Base-by-base conservation (phyloP, 2,888 invertebrate species). In the Ligdia adustata region DNA sequence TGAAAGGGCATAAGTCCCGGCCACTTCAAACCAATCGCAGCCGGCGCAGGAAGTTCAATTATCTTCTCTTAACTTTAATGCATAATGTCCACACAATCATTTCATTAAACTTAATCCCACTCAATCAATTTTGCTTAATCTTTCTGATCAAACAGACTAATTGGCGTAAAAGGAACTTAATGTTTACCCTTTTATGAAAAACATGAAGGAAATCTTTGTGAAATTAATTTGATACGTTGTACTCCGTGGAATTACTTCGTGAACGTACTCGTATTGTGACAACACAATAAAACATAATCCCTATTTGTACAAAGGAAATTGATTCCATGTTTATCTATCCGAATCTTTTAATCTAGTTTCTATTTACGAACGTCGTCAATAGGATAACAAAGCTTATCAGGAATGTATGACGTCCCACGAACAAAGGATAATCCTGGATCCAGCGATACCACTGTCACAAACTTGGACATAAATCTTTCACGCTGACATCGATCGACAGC, bases 11-110 rank as follows among this genome's bases (percentile, higher is more conserved):
- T 71, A 76, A 75, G 75, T 73, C 39, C 52, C 52, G 68, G 59
- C 69, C 72, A 66, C 76, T 77, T 79, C 76, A 77, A 77, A 79
- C 79, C 79, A 84, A 82, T 84, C 79, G 73, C 68, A 66, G 69
- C 76, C 73, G 66, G 69, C 75, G 68, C 89, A 89, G 89, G 89
- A 90, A 82, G 85, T 89, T 89, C 89, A 89, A 90, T 90, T 89
- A 88, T 82, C 81, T 83, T 80, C 83, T 83, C 88, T 83, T 80
- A 80, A 79, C 82, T 81, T 79, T 79, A 85, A 82, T 82, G 73
- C 78, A 81, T 81, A 80, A 84, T 82, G 83, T 83, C 82, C 79
- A 82, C 81, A 84, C 85, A 89, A 89, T 90, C 86, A 87, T 89
- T 88, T 87, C 82, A 88, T 90, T 83, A 82, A 83, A 75, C 73